phyloP scores from a whole-genome alignment of 2,888 invertebrate species.

The Drosophila buzzatii region DNA sequence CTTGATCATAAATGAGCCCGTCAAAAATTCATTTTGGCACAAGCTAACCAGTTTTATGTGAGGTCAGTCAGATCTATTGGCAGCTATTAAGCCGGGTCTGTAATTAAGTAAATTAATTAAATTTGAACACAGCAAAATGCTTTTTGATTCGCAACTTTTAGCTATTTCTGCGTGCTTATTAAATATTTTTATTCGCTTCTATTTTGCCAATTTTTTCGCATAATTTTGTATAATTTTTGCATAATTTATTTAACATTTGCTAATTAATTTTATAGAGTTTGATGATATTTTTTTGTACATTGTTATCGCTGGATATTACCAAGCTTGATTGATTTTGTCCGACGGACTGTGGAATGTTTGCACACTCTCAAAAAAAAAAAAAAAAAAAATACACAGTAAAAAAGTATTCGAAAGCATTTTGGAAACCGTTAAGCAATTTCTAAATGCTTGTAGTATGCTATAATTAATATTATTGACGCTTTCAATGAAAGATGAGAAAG shows the following conservation, averaged over 20 bases:
- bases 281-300: conserved; percentile 53
- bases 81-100: conserved; percentile 33
- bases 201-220: conserved; percentile 28
- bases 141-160: conserved; percentile 28
- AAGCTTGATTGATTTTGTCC: conserved; percentile 60
- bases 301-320: conserved; percentile 51
- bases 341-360: conserved; percentile 24
- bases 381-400: background rate
- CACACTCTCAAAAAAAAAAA: background rate
- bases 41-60: conserved; percentile 67
- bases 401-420: conserved; percentile 27
- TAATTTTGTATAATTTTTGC: conserved; percentile 66
- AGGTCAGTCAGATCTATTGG: conserved; percentile 29
- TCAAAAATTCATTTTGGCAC: conserved; percentile 61
- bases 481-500: too few species aligned
- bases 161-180: conserved; percentile 31
- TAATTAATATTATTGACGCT: conserved; percentile 1
- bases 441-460: background rate
- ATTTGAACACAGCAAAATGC: conserved; percentile 40
- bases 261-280: conserved; percentile 55
- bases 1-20: background rate
- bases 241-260: conserved; percentile 59
- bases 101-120: conserved; percentile 76
- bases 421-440: conserved; percentile 29
- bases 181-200: conserved; percentile 13